These are phyloP conservation scores for Darevskia mixta DNA, from an alignment of 2,797 vertebrate genomes.

Conservation along the genomic window DNA sequence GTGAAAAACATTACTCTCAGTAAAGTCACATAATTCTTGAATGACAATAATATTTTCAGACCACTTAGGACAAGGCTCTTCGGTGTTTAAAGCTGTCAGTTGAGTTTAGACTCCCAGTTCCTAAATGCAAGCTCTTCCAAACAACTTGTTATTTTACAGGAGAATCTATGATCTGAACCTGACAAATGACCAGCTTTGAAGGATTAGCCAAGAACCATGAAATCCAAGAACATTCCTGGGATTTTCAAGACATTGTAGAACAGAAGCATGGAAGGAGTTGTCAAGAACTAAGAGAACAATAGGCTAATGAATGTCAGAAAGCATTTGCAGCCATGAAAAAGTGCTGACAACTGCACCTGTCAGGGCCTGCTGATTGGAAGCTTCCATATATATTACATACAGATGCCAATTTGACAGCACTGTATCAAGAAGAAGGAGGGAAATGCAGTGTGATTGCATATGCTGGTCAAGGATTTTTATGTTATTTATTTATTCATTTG, in stretches of 20 bases:
- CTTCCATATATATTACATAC: neutral
- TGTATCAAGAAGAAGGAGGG: neutral
- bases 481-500: too few species aligned
- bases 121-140: neutral
- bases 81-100: neutral
- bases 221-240: neutral
- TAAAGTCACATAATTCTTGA: neutral
- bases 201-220: neutral
- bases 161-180: neutral
- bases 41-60: constrained; percentile 1
- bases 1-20: neutral
- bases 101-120: neutral
- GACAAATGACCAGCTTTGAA: neutral
- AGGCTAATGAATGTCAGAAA: neutral
- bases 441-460: neutral
- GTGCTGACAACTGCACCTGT: neutral
- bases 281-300: neutral
- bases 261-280: neutral
- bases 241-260: neutral
- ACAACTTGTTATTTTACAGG: neutral
- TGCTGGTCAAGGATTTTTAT: too few species aligned
- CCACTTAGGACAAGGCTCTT: neutral
- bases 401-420: neutral
- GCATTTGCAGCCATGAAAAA: neutral
- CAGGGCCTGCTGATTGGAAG: neutral